These are phyloP conservation scores for Lacanobia oleracea DNA, from an alignment of 2,888 invertebrate genomes.

Conservation along the genomic window DNA sequence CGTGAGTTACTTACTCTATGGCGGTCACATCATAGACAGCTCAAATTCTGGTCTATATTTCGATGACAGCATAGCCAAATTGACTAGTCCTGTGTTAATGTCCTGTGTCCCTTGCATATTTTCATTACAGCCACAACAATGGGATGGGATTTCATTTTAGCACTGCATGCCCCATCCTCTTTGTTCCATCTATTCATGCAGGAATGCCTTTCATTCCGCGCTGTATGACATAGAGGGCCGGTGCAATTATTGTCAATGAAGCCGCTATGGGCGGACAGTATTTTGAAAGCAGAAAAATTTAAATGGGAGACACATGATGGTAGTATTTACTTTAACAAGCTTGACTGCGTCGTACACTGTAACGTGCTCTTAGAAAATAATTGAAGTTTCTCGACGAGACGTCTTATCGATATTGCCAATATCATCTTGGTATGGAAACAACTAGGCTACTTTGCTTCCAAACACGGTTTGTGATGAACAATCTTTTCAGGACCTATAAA, in stretches of 20 bases:
- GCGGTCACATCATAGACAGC: too few relatives aligned
- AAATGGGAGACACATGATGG: background rate
- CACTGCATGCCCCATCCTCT: constrained; percentile 13
- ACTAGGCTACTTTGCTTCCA: background rate
- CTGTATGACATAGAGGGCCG: constrained; percentile 3
- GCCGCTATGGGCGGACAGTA: background rate
- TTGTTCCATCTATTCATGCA: constrained; percentile 39
- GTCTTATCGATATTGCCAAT: background rate
- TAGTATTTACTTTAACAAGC: constrained; percentile 9
- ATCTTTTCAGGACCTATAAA: background rate
- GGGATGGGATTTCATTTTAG: constrained; percentile 14
- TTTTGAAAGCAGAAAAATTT: background rate
- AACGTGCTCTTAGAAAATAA: constrained; percentile 5
- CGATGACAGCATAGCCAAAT: background rate
- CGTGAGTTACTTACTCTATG: too few relatives aligned
- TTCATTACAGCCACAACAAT: constrained; percentile 24
- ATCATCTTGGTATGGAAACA: background rate
- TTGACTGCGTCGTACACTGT: background rate
- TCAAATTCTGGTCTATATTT: background rate
- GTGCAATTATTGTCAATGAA: constrained; percentile 19
- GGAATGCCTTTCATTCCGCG: constrained; percentile 38
- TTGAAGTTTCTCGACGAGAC: background rate
- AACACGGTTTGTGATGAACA: background rate
- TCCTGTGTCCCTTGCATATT: constrained; percentile 9
- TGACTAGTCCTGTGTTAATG: too few relatives aligned